These are phyloP conservation scores for Schizopygopsis malacanthus DNA, from an alignment of 2,797 vertebrate species.

Conservation along the genomic window DNA sequence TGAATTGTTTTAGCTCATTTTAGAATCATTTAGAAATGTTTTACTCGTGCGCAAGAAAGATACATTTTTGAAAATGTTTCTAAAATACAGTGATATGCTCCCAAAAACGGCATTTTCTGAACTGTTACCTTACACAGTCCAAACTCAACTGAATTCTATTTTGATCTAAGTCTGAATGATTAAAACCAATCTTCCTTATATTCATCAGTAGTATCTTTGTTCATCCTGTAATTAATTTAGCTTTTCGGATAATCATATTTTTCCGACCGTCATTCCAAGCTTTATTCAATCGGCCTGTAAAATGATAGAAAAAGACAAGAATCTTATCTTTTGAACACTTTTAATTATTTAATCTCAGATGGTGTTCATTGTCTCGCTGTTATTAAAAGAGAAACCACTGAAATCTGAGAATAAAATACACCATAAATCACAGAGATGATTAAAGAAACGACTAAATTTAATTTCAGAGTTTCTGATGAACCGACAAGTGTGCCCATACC, in stretches of 20 bases:
- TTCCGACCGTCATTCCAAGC: constrained; percentile 64
- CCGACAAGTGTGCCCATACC: constrained; percentile 47
- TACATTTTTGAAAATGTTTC: not conserved
- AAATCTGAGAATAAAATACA: constrained; percentile 73
- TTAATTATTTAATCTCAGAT: constrained; percentile 82
- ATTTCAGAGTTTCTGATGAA: constrained; percentile 54
- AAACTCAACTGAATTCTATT: not conserved
- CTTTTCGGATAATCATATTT: constrained; percentile 57
- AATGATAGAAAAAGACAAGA: constrained; percentile 68
- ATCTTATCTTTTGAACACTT: constrained; percentile 76
- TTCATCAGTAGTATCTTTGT: constrained; percentile 49
- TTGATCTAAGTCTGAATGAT: constrained; percentile 9
- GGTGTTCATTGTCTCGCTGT: constrained; percentile 70
- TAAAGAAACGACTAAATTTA: constrained; percentile 76
- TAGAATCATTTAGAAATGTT: not conserved
- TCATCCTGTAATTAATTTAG: constrained; percentile 55
- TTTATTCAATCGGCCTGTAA: constrained; percentile 68
- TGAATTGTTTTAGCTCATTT: not conserved
- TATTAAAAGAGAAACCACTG: constrained; percentile 80
- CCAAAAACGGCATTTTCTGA: not conserved
- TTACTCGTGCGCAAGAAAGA: not conserved
- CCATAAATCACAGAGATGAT: constrained; percentile 77
- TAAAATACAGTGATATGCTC: not conserved
- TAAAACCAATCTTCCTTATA: constrained; percentile 25
- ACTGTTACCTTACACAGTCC: not conserved